phyloP scores from a whole-genome alignment of 2,797 vertebrate species.

The Myiothlypis coronata region DNA sequence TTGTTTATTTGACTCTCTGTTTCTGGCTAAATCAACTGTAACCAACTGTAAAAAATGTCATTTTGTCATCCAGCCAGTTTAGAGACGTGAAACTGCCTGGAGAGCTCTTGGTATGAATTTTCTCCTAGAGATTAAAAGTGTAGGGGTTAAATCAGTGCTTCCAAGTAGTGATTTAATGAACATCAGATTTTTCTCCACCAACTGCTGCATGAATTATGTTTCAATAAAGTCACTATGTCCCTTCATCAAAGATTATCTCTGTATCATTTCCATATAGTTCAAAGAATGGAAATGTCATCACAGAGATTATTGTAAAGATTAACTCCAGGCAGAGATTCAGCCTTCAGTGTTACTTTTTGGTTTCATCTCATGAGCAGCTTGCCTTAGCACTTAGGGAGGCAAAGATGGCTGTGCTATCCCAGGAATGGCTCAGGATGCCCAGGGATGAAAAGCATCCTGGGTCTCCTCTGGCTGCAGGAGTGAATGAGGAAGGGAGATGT shows the following conservation, averaged over 20 bases:
- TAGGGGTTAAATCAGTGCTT: not conserved
- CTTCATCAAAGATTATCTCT: not conserved
- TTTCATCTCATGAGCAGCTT: not conserved
- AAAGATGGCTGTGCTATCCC: not conserved
- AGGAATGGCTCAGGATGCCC: not conserved
- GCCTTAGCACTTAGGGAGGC: no score
- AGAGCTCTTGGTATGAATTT: not conserved
- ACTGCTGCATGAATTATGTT: not conserved
- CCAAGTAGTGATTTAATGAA: not conserved
- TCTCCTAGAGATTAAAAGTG: not conserved
- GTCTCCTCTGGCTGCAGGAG: not conserved
- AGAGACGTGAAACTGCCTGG: not conserved
- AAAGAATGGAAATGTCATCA: not conserved
- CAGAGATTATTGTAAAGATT: not conserved
- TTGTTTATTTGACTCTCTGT: not conserved
- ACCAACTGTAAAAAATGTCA: not conserved
- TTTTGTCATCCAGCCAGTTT: not conserved
- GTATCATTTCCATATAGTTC: not conserved
- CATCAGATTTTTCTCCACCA: not conserved
- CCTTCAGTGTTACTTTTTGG: accelerated
- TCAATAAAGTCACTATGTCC: not conserved
- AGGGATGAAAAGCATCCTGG: not conserved
- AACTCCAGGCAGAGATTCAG: not conserved
- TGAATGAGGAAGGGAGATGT: not conserved
- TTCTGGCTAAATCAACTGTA: not conserved